phyloP scores from a whole-genome alignment of 1,140 invertebrate species.

The Belonocnema kinseyi region DNA sequence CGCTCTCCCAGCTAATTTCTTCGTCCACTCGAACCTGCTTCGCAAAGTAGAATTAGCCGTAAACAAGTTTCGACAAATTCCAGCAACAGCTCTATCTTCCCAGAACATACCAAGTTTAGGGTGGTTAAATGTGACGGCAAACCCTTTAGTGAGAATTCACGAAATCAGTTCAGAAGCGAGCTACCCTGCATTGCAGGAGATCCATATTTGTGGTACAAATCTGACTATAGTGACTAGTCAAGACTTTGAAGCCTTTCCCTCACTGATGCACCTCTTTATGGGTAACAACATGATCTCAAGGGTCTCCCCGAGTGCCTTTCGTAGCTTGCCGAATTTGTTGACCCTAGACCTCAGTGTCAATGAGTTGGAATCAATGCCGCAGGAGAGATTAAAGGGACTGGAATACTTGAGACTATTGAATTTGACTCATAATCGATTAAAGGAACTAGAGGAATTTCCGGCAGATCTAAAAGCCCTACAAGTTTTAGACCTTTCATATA shows the following conservation, averaged over 20 bases:
- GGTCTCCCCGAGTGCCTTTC: slow-evolving; percentile 90
- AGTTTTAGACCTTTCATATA: slow-evolving; percentile 88
- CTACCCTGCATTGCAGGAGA: slow-evolving; percentile 85
- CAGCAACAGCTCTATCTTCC: slow-evolving; percentile 85
- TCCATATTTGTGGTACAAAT: slow-evolving; percentile 89
- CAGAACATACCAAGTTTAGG: slow-evolving; percentile 83
- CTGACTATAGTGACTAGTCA: slow-evolving; percentile 89
- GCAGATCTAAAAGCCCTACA: slow-evolving; percentile 85
- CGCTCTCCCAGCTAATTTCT: slow-evolving; percentile 89
- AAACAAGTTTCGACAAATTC: slow-evolving; percentile 89
- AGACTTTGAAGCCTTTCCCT: slow-evolving; percentile 91
- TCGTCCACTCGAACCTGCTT: slow-evolving; percentile 82
- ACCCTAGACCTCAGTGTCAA: slow-evolving; percentile 90
- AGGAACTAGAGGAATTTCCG: slow-evolving; percentile 90
- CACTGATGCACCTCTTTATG: slow-evolving; percentile 84
- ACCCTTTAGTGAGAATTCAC: slow-evolving; percentile 85
- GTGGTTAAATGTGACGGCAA: slow-evolving; percentile 88
- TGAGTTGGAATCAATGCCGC: slow-evolving; percentile 88
- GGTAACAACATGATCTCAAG: slow-evolving; percentile 85
- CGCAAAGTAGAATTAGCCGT: slow-evolving; percentile 86
- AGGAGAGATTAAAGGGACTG: slow-evolving; percentile 89
- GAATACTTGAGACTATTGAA: slow-evolving; percentile 84
- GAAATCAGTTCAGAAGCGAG: slow-evolving; percentile 79
- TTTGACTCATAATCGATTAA: slow-evolving; percentile 87
- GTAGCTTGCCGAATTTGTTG: slow-evolving; percentile 84